Conservation (phyloP, 1,140 invertebrate species). For the Listronotus oregonensis region DNA sequence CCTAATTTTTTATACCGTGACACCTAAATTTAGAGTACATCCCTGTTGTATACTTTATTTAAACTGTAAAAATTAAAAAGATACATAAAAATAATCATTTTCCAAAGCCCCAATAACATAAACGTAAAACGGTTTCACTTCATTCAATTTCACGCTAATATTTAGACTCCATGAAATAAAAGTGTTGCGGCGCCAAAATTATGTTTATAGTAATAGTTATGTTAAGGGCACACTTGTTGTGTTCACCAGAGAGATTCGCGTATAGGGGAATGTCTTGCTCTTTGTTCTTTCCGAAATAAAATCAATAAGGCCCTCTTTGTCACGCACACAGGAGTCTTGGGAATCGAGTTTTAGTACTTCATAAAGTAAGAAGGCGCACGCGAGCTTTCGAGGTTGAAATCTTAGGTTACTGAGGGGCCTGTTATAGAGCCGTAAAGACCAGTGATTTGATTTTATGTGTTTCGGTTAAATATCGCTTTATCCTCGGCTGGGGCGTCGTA, state of each 20-base stretch:
- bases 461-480: conserved; percentile 55
- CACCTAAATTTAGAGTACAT: too few species aligned
- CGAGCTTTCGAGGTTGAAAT: conserved; percentile 51
- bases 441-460: conserved; percentile 57
- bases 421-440: conserved; percentile 55
- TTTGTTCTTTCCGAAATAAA: neutral
- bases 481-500: conserved; percentile 6
- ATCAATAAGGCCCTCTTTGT: neutral
- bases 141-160: conserved; percentile 41
- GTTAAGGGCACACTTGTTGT: conserved; percentile 57
- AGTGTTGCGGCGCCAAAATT: conserved; percentile 52
- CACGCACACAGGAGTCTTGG: conserved; percentile 1
- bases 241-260: conserved; percentile 37
- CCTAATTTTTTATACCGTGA: too few species aligned
- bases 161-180: conserved; percentile 49
- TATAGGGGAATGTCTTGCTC: conserved; percentile 9
- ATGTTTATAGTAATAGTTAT: conserved; percentile 58
- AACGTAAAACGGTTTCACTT: conserved; percentile 15
- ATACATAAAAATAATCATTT: too few species aligned
- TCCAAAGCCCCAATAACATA: neutral
- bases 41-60: too few species aligned
- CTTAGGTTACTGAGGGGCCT: conserved; percentile 53
- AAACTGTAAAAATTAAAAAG: too few species aligned
- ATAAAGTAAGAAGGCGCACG: conserved; percentile 56
- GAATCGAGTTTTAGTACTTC: conserved; percentile 52